Evolutionary conservation across 1,140 invertebrate genomes (phyloP).

Genomic region (Drosophila chauvacae): DNA sequence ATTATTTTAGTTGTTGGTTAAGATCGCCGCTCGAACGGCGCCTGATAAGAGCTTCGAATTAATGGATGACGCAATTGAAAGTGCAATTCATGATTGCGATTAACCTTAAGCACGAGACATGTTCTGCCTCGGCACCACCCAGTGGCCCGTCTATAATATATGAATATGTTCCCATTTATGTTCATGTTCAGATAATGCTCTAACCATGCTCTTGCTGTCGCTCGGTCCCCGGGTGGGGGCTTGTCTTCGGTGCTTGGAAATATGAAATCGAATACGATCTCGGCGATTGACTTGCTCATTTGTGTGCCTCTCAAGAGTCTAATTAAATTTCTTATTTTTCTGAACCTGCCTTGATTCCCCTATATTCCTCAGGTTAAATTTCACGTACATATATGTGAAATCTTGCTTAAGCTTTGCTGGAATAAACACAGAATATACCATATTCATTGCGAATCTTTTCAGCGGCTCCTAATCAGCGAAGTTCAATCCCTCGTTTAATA

Average conservation of each 20-base stretch:
- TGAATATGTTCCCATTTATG: neutral
- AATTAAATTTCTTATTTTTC: conserved; percentile 5
- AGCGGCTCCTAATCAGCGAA: conserved; percentile 42
- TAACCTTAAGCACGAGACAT: conserved; percentile 67
- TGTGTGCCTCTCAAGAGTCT: neutral
- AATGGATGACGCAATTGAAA: conserved; percentile 67
- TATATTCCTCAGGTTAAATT: conserved; percentile 3
- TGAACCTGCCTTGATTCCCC: neutral
- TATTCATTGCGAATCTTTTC: conserved; percentile 11
- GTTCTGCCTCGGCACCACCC: conserved; percentile 37
- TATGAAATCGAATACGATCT: neutral
- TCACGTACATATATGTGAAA: neutral
- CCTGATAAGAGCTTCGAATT: conserved; percentile 53
- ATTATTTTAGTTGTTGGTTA: conserved; percentile 59
- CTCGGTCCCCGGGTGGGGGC: conserved; percentile 5
- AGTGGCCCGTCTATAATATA: conserved; percentile 19
- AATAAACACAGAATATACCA: conserved; percentile 3
- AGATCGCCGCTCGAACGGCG: conserved; percentile 33
- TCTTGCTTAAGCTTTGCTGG: too few relatives aligned
- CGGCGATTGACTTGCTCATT: too few relatives aligned
- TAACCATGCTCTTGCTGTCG: conserved; percentile 6
- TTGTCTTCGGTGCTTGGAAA: conserved; percentile 3
- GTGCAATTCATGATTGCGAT: conserved; percentile 62
- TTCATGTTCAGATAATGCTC: conserved; percentile 5
- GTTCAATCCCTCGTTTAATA: conserved; percentile 34